Conservation (phyloP, 2,888 invertebrate genomes). For the Amphipoea lucens region DNA sequence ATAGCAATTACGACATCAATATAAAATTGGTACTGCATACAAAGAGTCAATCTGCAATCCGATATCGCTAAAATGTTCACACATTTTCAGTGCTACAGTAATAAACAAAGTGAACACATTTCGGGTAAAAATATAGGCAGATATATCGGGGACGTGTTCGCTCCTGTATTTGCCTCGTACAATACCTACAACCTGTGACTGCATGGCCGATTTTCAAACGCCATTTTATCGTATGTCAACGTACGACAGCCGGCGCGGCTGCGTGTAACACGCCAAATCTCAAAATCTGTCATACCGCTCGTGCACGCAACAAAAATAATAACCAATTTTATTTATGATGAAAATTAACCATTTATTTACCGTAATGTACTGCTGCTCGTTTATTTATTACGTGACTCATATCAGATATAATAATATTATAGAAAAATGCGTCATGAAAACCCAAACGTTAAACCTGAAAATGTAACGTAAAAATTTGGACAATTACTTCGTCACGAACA, state of each 20-base stretch:
- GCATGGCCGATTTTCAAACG: slow-evolving; percentile 67
- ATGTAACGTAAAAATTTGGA: slow-evolving; percentile 1
- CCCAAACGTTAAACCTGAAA: background rate
- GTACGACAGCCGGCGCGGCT: slow-evolving; percentile 70
- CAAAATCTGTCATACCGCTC: slow-evolving; percentile 70
- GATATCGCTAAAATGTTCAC: slow-evolving; percentile 53
- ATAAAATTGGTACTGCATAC: slow-evolving; percentile 42
- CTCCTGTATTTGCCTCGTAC: slow-evolving; percentile 53
- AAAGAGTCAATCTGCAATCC: slow-evolving; percentile 53
- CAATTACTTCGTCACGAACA: slow-evolving; percentile 26
- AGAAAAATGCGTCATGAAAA: slow-evolving; percentile 45
- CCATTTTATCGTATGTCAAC: slow-evolving; percentile 70
- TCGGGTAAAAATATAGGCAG: slow-evolving; percentile 40
- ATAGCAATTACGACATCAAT: slow-evolving; percentile 47
- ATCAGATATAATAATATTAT: slow-evolving; percentile 32
- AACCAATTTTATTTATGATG: slow-evolving; percentile 67
- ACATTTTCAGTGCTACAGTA: slow-evolving; percentile 40
- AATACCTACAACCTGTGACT: slow-evolving; percentile 60
- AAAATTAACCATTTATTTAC: slow-evolving; percentile 64
- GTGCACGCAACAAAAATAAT: slow-evolving; percentile 81
- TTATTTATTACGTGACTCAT: slow-evolving; percentile 52
- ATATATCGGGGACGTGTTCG: slow-evolving; percentile 42
- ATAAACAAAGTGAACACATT: slow-evolving; percentile 54
- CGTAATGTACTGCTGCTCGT: slow-evolving; percentile 50
- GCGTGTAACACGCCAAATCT: slow-evolving; percentile 86